Conservation (phyloP, 2,113 vertebrate species). For the Cervus canadensis region DNA sequence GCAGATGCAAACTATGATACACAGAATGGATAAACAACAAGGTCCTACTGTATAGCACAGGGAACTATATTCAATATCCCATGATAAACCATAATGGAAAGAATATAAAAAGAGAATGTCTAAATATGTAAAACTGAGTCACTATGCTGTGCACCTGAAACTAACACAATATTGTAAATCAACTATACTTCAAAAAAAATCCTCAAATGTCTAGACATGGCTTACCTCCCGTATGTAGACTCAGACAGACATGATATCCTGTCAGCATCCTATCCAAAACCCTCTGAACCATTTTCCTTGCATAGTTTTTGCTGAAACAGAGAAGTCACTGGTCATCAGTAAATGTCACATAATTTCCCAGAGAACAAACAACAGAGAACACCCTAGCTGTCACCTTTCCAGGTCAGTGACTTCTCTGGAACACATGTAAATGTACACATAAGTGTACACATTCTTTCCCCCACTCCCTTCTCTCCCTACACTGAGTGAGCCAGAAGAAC, state of each 20-base stretch:
- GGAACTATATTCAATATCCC: background rate
- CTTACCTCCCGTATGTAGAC: constrained; percentile 93
- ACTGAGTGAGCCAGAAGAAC: background rate
- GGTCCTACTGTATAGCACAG: background rate
- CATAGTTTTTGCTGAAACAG: constrained; percentile 80
- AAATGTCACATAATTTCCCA: background rate
- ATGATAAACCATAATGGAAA: background rate
- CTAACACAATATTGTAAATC: no score
- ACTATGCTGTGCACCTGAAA: no score
- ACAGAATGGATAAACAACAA: background rate
- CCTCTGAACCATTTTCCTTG: constrained; percentile 87
- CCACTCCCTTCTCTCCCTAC: background rate
- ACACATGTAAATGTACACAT: background rate
- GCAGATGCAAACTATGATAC: background rate
- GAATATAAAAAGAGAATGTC: no score
- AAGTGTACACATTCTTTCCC: no score
- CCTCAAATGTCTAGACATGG: no score
- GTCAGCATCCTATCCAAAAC: constrained; percentile 92
- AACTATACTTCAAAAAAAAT: background rate
- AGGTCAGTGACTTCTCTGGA: background rate
- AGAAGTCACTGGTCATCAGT: no score
- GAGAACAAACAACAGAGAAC: background rate
- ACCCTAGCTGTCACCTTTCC: background rate
- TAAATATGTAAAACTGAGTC: no score
- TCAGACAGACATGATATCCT: constrained; percentile 66